A percentile compares a stretch with the other conserved stretches of the same genome.
Conservation (phyloP, 2,113 vertebrate species). For the Indicator maculatus region DNA sequence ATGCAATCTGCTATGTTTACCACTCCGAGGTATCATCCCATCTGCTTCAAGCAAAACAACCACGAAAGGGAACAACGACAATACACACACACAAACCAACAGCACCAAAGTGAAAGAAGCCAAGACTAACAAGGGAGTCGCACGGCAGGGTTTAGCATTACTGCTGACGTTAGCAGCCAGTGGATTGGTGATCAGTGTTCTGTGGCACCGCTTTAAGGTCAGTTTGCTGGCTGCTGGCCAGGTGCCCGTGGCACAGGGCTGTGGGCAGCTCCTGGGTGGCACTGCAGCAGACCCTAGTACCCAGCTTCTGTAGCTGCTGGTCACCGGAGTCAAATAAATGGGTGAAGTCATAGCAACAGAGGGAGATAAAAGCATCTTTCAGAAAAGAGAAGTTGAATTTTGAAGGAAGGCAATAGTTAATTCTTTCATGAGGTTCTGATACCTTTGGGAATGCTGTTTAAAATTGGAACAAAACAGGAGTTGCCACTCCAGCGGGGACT, state of each 20-base stretch:
- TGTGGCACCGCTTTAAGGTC: neutral
- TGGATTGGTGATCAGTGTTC: neutral
- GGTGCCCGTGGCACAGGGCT: no score
- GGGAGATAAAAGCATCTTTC: neutral
- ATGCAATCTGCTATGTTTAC: rapidly evolving
- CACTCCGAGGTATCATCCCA: neutral
- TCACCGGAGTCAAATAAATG: neutral
- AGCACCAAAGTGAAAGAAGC: neutral
- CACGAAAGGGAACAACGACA: no score
- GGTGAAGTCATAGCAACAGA: neutral
- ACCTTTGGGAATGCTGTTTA: neutral
- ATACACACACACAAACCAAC: neutral
- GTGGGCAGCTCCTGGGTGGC: rapidly evolving
- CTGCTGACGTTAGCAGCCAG: neutral
- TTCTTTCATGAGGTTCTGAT: neutral
- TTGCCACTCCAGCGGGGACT: neutral
- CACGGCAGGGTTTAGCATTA: neutral
- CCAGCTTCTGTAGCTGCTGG: neutral
- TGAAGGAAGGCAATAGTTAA: neutral
- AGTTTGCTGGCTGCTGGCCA: rapidly evolving
- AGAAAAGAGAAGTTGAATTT: neutral
- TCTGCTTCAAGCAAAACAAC: neutral
- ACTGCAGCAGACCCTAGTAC: rapidly evolving
- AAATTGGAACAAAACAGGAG: neutral
- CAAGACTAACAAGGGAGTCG: neutral